Base-by-base conservation (phyloP, 2,888 invertebrate species). In the Eristalis arbustorum region DNA sequence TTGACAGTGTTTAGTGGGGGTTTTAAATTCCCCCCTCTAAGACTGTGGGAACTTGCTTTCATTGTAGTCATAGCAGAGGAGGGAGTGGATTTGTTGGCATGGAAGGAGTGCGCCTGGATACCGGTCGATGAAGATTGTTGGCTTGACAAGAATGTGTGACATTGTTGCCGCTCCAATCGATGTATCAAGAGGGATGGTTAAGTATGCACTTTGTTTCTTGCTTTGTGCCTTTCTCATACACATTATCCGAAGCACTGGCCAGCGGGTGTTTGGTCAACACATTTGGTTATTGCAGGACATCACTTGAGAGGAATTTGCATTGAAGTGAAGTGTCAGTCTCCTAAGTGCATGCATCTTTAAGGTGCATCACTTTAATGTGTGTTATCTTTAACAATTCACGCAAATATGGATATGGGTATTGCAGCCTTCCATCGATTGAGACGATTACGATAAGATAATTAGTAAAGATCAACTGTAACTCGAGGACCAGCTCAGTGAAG, bases 1-100 rank as follows among this genome's bases (percentile, higher is more conserved):
- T 77, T 83, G 82, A 77, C 82, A 77, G 77, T 64, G 72, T 73
- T 83, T 66, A 83, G 77, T 83, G 73, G 67, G 57, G 57, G 42
- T 59, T 77, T 77, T 72, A 73, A 68, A 83, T 72, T 73, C 73
- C 22, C 34, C 18, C 67, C 68, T 6, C 73, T 37, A 67, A 73
- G 56, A 69, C 74, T 57, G 63, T 42, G 22, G 68, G 34, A 61
- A 14, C 14, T 63, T 56, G n/a, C 13, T 61, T 6, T 49, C 49
- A 18, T 18, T 49, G 49, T 18, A 18, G 42, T 14, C 18, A 6
- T n/a, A 6, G 49, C 18, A 4, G 2, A n/a, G 5, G 3, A 2
- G 37, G 37, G 3, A 13, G 37, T 37, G 37, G 37, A 37, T 37
- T 37, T 18, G 49, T 5, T 18, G 5, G 18, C 5, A 49, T 0